phyloP scores from a whole-genome alignment of 2,797 vertebrate species.

The Microchirus variegatus region DNA sequence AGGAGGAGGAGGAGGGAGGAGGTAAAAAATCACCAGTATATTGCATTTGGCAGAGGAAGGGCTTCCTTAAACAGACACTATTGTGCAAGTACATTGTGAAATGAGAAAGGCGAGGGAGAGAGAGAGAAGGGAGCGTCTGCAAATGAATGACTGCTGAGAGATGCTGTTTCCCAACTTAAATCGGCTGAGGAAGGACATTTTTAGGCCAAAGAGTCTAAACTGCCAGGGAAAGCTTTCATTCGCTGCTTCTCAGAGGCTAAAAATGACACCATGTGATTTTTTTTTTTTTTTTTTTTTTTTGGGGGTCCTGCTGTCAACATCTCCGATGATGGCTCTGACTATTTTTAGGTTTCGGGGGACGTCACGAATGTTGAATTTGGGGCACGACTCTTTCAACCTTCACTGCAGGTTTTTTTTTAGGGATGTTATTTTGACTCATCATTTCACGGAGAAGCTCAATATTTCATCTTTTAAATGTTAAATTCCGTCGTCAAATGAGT shows the following conservation, averaged over 20 bases:
- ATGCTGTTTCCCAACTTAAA: conserved; percentile 38
- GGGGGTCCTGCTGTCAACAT: conserved; percentile 9
- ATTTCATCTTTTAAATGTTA: not conserved
- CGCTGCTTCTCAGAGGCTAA: conserved; percentile 30
- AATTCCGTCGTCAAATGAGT: too few relatives aligned
- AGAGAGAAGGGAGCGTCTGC: conserved; percentile 8
- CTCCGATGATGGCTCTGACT: conserved; percentile 13
- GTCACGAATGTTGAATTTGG: conserved; percentile 39
- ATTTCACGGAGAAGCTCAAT: conserved; percentile 14
- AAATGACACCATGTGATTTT: conserved; percentile 29
- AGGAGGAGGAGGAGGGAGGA: not conserved
- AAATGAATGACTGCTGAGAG: conserved; percentile 48
- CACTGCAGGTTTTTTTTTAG: conserved; percentile 28
- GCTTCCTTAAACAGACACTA: conserved; percentile 17
- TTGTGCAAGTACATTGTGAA: conserved; percentile 20
- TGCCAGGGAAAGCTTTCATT: conserved; percentile 26
- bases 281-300: conserved; percentile 5
- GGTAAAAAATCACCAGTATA: conserved; percentile 20
- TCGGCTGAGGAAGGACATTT: conserved; percentile 54
- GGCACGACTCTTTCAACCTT: conserved; percentile 41
- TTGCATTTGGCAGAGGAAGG: conserved; percentile 19
- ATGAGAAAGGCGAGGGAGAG: conserved; percentile 1
- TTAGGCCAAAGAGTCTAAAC: conserved; percentile 44
- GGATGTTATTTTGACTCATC: conserved; percentile 4
- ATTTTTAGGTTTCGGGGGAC: conserved; percentile 29